Base-by-base conservation (phyloP, 2,113 vertebrate species). In the Puffinus mauretanicus region DNA sequence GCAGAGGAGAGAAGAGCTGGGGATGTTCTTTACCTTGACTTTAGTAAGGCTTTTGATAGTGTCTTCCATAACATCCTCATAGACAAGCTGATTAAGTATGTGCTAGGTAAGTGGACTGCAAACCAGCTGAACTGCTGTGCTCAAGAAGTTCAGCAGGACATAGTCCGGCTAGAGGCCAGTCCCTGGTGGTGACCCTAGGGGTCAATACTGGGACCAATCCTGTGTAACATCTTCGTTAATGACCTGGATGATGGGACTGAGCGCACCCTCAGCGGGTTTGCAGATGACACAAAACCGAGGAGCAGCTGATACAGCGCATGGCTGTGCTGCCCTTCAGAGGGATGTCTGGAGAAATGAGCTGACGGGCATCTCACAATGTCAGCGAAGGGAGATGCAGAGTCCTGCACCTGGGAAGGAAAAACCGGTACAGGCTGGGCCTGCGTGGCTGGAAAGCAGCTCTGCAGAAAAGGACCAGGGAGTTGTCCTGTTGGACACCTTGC, bases 221-320 rank as follows among this genome's bases (percentile, higher is more conserved):
- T 36, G 26, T 13, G 24, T 32, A 44, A 30, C 30, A 4, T 40
- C n/a, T 42, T 30, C 34, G 16, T 71, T 17, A 52, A 4, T 13
- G 66, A 29, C n/a, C 13, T 40, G 65, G 47, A 9, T 6, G 27
- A 22, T 46, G 47, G 65, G 65, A 60, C 29, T 2, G 1, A 30
- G 49, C 0, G 0, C 24, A 14, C 19, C 25, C 24, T 18, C 27
- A 4, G 76, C 2, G 0, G 54, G 9, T 38, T 52, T 46, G 75
- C 16, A 32, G 30, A 13, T 26, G 47, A 21, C 22, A 10, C 9
- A 22, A 38, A 54, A 14, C 5, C 0, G 44, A 40, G 61, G 38
- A 46, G 55, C 0, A 10, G 64, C 46, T 26, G 54, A 42, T 4
- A n/a, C 19, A 27, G 14, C 1, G 0, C 18, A 2, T 22, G 42